Conservation (phyloP, 2,797 vertebrate genomes). For the Microtus agrestis region DNA sequence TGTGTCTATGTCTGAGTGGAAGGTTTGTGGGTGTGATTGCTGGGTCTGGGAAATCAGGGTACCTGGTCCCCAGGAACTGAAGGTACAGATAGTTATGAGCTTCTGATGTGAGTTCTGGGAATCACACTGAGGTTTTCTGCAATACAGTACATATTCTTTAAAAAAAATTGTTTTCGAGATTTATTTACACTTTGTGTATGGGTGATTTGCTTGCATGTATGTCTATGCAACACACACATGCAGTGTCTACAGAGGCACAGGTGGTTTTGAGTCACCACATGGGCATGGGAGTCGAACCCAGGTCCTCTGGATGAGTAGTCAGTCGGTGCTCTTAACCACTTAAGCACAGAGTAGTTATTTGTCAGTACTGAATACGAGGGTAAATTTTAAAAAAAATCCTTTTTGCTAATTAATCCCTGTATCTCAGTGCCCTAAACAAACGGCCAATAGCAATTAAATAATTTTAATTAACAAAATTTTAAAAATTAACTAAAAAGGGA, state of each 20-base stretch:
- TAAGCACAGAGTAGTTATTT: background rate
- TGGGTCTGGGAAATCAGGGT: background rate
- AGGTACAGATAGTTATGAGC: background rate
- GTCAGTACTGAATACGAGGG: background rate
- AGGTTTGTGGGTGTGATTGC: background rate
- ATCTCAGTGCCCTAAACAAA: background rate
- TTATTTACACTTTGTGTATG: background rate
- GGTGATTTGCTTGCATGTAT: background rate
- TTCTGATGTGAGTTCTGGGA: background rate
- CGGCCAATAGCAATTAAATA: background rate
- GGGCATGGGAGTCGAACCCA: background rate
- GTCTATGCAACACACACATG: background rate
- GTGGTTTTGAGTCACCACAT: background rate
- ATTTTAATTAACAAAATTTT: background rate
- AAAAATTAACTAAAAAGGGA: background rate
- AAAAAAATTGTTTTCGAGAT: background rate
- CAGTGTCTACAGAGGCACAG: background rate
- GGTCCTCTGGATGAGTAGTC: background rate
- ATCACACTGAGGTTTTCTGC: background rate
- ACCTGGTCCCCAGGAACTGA: background rate
- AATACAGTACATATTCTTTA: background rate
- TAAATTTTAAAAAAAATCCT: background rate
- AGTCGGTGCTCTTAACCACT: background rate
- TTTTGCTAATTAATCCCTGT: background rate
- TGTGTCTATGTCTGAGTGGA: background rate